Percentiles rank a stretch among this genome's conserved stretches.
Conservation (phyloP, 2,888 invertebrate species). For the Willowsia nigromaculata region DNA sequence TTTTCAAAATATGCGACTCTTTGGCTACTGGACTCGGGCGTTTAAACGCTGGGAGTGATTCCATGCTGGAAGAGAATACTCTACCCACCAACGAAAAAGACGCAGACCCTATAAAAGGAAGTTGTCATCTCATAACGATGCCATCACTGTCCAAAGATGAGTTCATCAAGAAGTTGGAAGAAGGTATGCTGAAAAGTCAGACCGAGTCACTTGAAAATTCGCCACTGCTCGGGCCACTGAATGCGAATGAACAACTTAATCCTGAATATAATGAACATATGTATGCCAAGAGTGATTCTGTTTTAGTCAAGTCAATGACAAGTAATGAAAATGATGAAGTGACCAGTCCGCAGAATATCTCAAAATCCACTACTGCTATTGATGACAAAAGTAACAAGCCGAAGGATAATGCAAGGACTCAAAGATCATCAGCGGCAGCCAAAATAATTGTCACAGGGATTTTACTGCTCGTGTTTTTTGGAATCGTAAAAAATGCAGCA, state of each 20-base stretch:
- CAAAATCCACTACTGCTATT: neutral
- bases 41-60: neutral
- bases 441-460: constrained; percentile 14
- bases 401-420: neutral
- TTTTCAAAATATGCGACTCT: constrained; percentile 23
- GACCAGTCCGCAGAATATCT: neutral
- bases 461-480: constrained; percentile 13
- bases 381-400: neutral
- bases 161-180: constrained; percentile 34
- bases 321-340: neutral
- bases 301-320: neutral
- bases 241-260: neutral
- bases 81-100: neutral
- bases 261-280: neutral
- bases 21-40: neutral
- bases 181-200: neutral
- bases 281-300: neutral
- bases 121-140: neutral
- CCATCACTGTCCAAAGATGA: constrained; percentile 26
- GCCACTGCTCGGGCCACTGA: neutral
- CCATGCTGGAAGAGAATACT: neutral
- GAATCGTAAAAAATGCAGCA: neutral
- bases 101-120: too few species aligned
- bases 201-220: neutral
- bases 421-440: neutral